These are phyloP conservation scores for Neoascia interrupta DNA, from an alignment of 2,888 invertebrate species.

Conservation along the genomic window DNA sequence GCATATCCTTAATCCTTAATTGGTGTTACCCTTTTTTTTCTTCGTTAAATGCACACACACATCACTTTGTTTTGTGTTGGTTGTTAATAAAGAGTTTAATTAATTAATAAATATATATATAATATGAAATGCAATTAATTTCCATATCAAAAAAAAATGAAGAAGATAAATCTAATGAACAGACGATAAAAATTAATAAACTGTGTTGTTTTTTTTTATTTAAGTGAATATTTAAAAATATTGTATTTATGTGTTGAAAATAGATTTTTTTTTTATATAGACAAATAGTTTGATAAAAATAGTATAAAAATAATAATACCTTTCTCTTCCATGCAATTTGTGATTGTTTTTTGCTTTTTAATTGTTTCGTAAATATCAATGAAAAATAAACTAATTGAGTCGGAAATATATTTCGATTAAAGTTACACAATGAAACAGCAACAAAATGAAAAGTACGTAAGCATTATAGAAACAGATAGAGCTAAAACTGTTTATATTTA, in stretches of 20 bases:
- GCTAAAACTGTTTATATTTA: no score
- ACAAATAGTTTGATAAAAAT: constrained; percentile 22
- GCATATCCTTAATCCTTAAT: constrained; percentile 61
- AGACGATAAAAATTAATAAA: constrained; percentile 10
- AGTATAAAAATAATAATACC: constrained; percentile 10
- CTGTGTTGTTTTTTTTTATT: constrained; percentile 31
- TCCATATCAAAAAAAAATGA: constrained; percentile 54
- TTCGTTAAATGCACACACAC: constrained; percentile 5
- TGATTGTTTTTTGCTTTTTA: constrained; percentile 46
- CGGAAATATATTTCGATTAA: no score
- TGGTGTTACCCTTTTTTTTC: constrained; percentile 25
- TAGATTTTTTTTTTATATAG: constrained; percentile 20
- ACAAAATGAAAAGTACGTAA: no score
- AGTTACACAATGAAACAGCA: no score
- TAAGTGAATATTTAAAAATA: constrained; percentile 1
- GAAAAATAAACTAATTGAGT: no score
- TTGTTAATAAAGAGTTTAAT: constrained; percentile 36
- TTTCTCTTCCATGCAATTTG: constrained; percentile 63
- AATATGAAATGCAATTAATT: constrained; percentile 34
- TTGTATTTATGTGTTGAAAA: constrained; percentile 23
- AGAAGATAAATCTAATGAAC: not conserved
- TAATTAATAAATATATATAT: not conserved
- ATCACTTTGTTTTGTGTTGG: constrained; percentile 28
- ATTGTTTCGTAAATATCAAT: no score
- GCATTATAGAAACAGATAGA: constrained; percentile 26